Evolutionary conservation across 2,888 invertebrate species (phyloP), one percentile per base, ranked within the genome.

Genomic region (Heteromyza rotundicornis): DNA sequence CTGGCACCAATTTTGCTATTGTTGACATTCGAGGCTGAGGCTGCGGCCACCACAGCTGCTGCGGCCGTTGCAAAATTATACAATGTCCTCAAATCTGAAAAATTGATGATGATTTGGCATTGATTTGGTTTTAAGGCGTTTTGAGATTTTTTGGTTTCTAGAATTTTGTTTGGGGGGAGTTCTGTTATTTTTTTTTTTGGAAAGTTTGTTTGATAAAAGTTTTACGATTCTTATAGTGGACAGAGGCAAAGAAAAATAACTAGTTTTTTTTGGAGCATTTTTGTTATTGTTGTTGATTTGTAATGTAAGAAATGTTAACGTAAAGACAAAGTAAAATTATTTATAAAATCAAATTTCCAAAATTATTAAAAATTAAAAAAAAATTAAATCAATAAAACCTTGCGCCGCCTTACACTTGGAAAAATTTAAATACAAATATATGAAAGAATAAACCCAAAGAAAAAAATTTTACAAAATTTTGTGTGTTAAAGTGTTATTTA

Each of bases 71-170:
- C 82, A 74, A 81, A 79, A 78, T 78, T 81, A 74, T 82, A 81
- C 73, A 81, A 71, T 69, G 81, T 80, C 81, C 81, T 76, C 75
- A 81, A 78, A 83, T 83, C 83, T 83, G 83, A 82, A 83, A 80
- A 80, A 83, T 81, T 74, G 67, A 66, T 71, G 73, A 75, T 73
- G 72, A 71, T 80, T 77, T 79, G 74, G 69, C 69, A 71, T 71
- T 69, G 68, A 65, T 68, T 70, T 63, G 64, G 52, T 59, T 59
- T 63, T 62, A 55, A 56, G 40, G n/a, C 40, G 50, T 55, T 50
- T 54, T 54, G 40, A 20, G 47, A 47, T 49, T 54, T 51, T 44
- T 27, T 58, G 24, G 67, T 68, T 67, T n/a, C 63, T 65, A 67
- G 63, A 50, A 63, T 66, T 61, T 71, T 65, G 58, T 63, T 64